A percentile compares a stretch with the other conserved stretches of the same genome.
These are phyloP conservation scores for Chiridota heheva DNA, from an alignment of 35 echinoderm and acorn worm species.

Conservation along the genomic window DNA sequence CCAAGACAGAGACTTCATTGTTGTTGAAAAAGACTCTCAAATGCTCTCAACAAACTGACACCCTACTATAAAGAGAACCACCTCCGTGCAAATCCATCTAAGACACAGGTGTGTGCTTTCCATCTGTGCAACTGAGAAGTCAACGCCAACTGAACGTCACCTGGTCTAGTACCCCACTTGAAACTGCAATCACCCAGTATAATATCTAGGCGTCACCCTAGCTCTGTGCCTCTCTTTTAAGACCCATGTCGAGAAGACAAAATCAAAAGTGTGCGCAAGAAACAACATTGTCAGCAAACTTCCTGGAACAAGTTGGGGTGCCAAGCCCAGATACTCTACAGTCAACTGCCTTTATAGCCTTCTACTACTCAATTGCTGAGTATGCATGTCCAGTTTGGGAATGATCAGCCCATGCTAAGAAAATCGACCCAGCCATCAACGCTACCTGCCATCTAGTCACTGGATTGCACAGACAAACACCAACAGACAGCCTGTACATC, in stretches of 20 bases:
- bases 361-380: not conserved
- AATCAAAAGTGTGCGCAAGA: slow-evolving; percentile 23
- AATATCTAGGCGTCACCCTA: not conserved
- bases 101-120: slow-evolving; percentile 49
- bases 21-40: slow-evolving; percentile 6
- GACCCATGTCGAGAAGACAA: slow-evolving; percentile 3
- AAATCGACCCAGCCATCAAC: no score
- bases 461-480: not conserved
- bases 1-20: slow-evolving; percentile 7
- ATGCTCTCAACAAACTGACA: slow-evolving; percentile 21
- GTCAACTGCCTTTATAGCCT: not conserved
- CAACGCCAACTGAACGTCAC: slow-evolving; percentile 21
- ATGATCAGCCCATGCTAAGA: not conserved
- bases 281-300: slow-evolving; percentile 34
- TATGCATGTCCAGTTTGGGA: slow-evolving; percentile 27
- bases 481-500: no score
- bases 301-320: slow-evolving; percentile 18
- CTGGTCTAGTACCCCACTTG: not conserved
- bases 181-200: slow-evolving; percentile 52
- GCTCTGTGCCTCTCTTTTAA: slow-evolving; percentile 4
- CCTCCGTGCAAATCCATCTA: slow-evolving; percentile 34
- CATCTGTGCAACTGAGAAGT: slow-evolving; percentile 26
- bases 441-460: no score
- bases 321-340: not conserved
- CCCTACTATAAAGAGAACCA: slow-evolving; percentile 42